Base-by-base conservation (phyloP, 2,113 vertebrate species). In the Sylvilagus bachmani region DNA sequence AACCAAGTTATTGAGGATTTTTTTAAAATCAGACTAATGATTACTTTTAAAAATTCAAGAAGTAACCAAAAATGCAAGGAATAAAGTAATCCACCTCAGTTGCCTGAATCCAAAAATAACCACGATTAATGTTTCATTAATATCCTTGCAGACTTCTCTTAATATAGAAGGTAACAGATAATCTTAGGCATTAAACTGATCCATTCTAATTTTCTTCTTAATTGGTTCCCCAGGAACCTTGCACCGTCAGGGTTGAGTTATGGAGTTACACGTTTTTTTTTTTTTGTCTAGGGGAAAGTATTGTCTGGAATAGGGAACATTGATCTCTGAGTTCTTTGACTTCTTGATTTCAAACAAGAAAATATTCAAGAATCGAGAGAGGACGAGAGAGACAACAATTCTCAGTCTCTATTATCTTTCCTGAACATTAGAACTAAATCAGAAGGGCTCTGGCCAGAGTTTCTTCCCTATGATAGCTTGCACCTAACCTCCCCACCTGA, bases 11-110 rank as follows among this genome's bases (percentile, higher is more conserved):
- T 64, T 58, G 80, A 73, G 66, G 81, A n/a, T 49, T 77, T 89
- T 89, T 95, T 97, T 91, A 92, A 58, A 58, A 85, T 88, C 85
- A 95, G 62, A 84, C 31, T 44, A 84, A 14, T 82, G 62, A n/a
- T 78, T 90, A 67, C 21, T 85, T 92, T 85, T 38, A 31, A 36
- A 86, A 90, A 61, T 53, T 58, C 6, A 82, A 91, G 49, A 13
- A 64, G 51, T 85, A 90, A 93, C 44, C 2, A 12, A 75, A 94
- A 90, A 44, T 71, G 61, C 6, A 77, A 85, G 87, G 64, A 92
- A 70, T 83, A 82, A 94, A 95, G 5, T 67, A 90, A 91, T 70
- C n/a, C 44, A 79, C 21, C 49, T 51, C 78, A 88, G 74, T 31
- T 92, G 85, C 38, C 51, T 84, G 51, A 64, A 69, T 88, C 78